Base-by-base conservation (phyloP, 2,888 invertebrate species). In the Mactromeris polynyma region DNA sequence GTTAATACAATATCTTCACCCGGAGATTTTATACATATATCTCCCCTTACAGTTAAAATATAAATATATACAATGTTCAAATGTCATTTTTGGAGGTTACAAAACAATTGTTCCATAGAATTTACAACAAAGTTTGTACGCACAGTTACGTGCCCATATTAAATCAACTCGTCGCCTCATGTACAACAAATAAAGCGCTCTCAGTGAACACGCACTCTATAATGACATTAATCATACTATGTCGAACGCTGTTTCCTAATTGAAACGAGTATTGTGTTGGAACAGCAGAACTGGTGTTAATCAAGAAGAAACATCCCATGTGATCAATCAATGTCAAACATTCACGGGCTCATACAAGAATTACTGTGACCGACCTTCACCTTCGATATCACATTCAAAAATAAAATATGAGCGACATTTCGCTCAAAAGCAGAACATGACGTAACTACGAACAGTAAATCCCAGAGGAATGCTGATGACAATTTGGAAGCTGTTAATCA, bases 261-360 rank as follows among this genome's bases (percentile, higher is more conserved):
- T 46, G 77, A 46, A 51, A 33, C 46, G 17, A 21, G 46, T 83
- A 83, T 46, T 77, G 83, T 83, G 69, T 46, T 46, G 42, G 46
- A 33, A 36, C 7, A 31, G 21, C 36, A 46, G 33, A 36, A 73
- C 77, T 46, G 54, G 38, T 84, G 73, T 73, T 78, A 84, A 84
- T 84, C 78, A 84, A 84, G 84, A 42, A 21, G 78, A 78, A 54
- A 36, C 51, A 31, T 78, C 77, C 36, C 46, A n/a, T 31, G 40
- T 38, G 38, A 84, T 54, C 84, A 84, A 84, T 84, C 78, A 84
- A 84, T 51, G 77, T 84, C 84, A 54, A 33, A 38, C 7, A 38
- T 51, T 46, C 84, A 78, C 73, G 31, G 36, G 36, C 73, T 73
- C 73, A 26, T 36, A 36, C 73, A 73, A 19, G 73, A 73, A 73